Evolutionary conservation across 1,140 invertebrate species (phyloP).

Genomic region (Drosophila hydei): DNA sequence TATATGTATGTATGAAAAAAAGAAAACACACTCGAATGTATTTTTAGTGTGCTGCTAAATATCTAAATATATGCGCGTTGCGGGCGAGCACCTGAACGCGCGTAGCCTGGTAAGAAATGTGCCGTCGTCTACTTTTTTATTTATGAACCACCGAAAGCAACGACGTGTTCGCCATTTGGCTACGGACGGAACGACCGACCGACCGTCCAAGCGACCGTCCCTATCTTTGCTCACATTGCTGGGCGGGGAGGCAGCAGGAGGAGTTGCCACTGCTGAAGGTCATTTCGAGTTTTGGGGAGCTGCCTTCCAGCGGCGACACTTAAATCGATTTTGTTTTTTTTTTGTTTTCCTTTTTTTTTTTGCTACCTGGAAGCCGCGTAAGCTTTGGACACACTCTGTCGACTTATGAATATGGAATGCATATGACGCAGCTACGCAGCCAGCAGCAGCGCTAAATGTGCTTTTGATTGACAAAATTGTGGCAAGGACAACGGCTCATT

Average conservation of each 20-base stretch:
- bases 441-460: slow-evolving; percentile 16
- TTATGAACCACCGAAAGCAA: slow-evolving; percentile 72
- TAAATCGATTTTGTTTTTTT: slow-evolving; percentile 72
- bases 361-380: slow-evolving; percentile 36
- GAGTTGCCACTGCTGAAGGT: slow-evolving; percentile 58
- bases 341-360: slow-evolving; percentile 63
- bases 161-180: slow-evolving; percentile 64
- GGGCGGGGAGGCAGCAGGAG: not conserved
- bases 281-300: slow-evolving; percentile 48
- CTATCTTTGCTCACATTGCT: slow-evolving; percentile 39
- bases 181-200: slow-evolving; percentile 19
- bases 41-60: slow-evolving; percentile 81
- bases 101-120: slow-evolving; percentile 45
- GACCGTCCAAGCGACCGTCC: not conserved
- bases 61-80: slow-evolving; percentile 78
- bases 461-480: slow-evolving; percentile 77
- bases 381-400: slow-evolving; percentile 64
- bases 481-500: slow-evolving; percentile 64
- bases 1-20: slow-evolving; percentile 1
- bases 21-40: slow-evolving; percentile 70
- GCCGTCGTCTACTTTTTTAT: slow-evolving; percentile 69
- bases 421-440: slow-evolving; percentile 47
- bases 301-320: slow-evolving; percentile 8
- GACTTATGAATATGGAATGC: slow-evolving; percentile 74
- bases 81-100: slow-evolving; percentile 65